A percentile compares a stretch with the other conserved stretches of the same genome.
These are phyloP conservation scores for Piscicola geometra DNA, from an alignment of 2,888 invertebrate genomes.

Conservation along the genomic window DNA sequence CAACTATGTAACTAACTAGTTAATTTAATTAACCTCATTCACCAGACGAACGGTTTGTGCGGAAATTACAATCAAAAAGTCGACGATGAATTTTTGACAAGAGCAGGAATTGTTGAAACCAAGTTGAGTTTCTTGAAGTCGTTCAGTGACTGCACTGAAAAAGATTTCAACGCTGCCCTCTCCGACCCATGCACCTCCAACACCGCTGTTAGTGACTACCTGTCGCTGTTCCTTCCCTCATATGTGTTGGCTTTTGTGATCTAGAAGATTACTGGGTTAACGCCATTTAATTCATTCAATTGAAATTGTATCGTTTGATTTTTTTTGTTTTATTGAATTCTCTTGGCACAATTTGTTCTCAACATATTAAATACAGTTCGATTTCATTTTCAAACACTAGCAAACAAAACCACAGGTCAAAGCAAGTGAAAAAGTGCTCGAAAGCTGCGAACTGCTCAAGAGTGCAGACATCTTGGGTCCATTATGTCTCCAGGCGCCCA, in stretches of 20 bases:
- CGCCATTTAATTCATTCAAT: no score
- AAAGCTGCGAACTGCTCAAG: slow-evolving; percentile 17
- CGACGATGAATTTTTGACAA: slow-evolving; percentile 24
- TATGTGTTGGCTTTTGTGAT: no score
- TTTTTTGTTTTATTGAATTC: background rate
- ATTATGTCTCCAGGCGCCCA: background rate
- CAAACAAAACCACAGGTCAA: no score
- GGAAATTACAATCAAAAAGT: slow-evolving; percentile 26
- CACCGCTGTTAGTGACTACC: slow-evolving; percentile 31
- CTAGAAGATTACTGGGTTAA: no score
- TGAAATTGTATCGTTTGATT: no score
- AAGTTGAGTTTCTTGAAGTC: slow-evolving; percentile 21
- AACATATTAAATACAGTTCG: background rate
- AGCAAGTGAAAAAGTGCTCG: slow-evolving; percentile 5
- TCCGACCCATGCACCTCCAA: slow-evolving; percentile 29
- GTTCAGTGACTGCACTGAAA: slow-evolving; percentile 17
- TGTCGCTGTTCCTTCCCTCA: no score
- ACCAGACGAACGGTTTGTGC: slow-evolving; percentile 26
- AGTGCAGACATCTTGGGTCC: slow-evolving; percentile 7
- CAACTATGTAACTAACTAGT: no score
- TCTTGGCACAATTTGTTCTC: background rate
- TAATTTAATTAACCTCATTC: no score
- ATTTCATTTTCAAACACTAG: no score
- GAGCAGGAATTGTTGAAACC: slow-evolving; percentile 18
- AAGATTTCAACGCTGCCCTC: slow-evolving; percentile 16